Evolutionary conservation across 2,113 vertebrate genomes (phyloP).

Genomic region (Chaenocephalus aceratus): DNA sequence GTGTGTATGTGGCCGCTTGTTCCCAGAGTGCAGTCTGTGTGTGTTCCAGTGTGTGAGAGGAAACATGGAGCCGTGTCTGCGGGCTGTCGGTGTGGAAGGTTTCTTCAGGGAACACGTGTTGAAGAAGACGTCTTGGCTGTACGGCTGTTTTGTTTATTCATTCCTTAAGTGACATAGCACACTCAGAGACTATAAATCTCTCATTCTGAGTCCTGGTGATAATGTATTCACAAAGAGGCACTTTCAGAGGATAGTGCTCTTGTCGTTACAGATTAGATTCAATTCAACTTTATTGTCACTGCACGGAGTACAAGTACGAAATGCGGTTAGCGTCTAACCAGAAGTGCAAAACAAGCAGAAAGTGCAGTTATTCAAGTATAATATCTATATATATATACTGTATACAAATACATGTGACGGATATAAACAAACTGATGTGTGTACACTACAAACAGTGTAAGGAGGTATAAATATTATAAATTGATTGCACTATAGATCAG

Average conservation of each 20-base stretch:
- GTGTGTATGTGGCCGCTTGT: conserved; percentile 55
- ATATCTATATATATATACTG: too few relatives aligned
- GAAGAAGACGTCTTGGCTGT: conserved; percentile 22
- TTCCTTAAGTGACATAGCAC: conserved; percentile 17
- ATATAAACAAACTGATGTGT: too few relatives aligned
- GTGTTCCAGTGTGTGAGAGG: conserved; percentile 21
- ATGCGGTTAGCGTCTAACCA: too few relatives aligned
- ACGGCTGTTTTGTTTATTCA: conserved; percentile 19
- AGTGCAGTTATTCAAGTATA: too few relatives aligned
- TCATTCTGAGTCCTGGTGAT: not conserved
- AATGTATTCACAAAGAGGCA: not conserved
- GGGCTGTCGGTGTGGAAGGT: conserved; percentile 41
- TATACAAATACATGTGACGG: too few relatives aligned
- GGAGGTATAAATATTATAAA: too few relatives aligned
- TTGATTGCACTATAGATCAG: too few relatives aligned
- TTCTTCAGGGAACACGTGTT: conserved; percentile 30
- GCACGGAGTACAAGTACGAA: too few relatives aligned
- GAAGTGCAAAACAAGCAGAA: too few relatives aligned
- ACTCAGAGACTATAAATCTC: not conserved
- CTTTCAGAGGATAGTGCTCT: not conserved
- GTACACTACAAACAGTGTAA: too few relatives aligned
- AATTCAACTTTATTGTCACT: too few relatives aligned
- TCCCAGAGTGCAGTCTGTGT: conserved; percentile 57
- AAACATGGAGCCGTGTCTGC: conserved; percentile 21
- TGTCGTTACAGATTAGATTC: too few relatives aligned